Base-by-base conservation (phyloP, 2,113 vertebrate species). In the Zapus hudsonius region DNA sequence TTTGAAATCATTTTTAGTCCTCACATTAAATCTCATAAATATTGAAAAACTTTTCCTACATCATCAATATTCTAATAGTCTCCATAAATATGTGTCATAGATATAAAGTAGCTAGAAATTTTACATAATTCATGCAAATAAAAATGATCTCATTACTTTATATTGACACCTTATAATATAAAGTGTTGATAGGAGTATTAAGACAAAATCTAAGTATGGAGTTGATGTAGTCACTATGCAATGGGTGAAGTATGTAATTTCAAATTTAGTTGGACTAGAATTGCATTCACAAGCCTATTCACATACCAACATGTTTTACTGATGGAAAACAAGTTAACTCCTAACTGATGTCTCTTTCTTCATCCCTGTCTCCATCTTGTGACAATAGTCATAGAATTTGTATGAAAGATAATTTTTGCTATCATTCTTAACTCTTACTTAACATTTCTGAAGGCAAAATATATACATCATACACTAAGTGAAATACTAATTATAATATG, bases 61-160 rank as follows among this genome's bases (percentile, higher is more conserved):
- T 93, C 7, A 76, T 31, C 67, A 93, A 19, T 59, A 89, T 93
- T 67, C 47, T 42, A 87, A 17, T 38, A 70, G 7, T 52, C 33
- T 86, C 22, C n/a, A 47, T 61, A 84, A 94, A 67, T 87, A 64
- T 57, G 7, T 74, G 44, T 84, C 38, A 72, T 20, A 66, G 31
- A 64, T 84, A 91, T 67, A 85, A 91, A 86, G 47, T 61, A 89
- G 42, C 1, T 91, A 80, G 40, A 92, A 33, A 29, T 79, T 72
- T 84, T 82, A 19, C 19, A 40, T 96, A 13, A 78, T 72, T 87
- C 82, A 75, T 88, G 29, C 75, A 90, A 95, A 90, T 92, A 89
- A 87, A 87, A 40, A 76, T 89, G 31, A 91, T n/a, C 4, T 79
- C 42, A 93, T 91, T 80, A 91, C 16, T 79, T 78, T 91, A 52